These are phyloP conservation scores for Eledona agricola DNA, from an alignment of 2,888 invertebrate species.

Conservation along the genomic window DNA sequence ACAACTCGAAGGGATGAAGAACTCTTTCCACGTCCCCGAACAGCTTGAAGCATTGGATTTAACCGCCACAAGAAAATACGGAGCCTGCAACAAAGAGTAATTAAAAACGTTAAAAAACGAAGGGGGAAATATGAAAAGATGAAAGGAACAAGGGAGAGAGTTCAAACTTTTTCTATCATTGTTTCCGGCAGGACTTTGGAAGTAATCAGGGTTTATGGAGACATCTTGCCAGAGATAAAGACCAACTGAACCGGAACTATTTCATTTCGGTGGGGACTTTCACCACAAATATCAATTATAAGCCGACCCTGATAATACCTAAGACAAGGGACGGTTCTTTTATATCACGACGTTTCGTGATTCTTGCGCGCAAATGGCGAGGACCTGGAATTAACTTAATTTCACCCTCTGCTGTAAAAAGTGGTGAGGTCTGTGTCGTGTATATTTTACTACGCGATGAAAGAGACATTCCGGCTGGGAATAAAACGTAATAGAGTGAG, in stretches of 20 bases:
- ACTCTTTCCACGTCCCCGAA: slow-evolving; percentile 72
- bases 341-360: slow-evolving; percentile 41
- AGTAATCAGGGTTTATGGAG: slow-evolving; percentile 62
- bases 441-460: slow-evolving; percentile 30
- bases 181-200: slow-evolving; percentile 46
- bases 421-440: slow-evolving; percentile 9
- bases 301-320: slow-evolving; percentile 52
- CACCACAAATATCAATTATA: slow-evolving; percentile 61
- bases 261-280: slow-evolving; percentile 57
- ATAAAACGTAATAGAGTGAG: too few relatives aligned
- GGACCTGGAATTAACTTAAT: slow-evolving; percentile 30
- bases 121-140: slow-evolving; percentile 21
- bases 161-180: slow-evolving; percentile 51
- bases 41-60: slow-evolving; percentile 72
- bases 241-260: slow-evolving; percentile 59
- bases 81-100: slow-evolving; percentile 64
- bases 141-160: slow-evolving; percentile 22
- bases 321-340: slow-evolving; percentile 45
- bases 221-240: slow-evolving; percentile 61
- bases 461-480: slow-evolving; percentile 14
- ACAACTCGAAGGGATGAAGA: slow-evolving; percentile 71
- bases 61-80: slow-evolving; percentile 62
- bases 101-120: slow-evolving; percentile 25
- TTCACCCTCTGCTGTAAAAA: slow-evolving; percentile 26
- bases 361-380: slow-evolving; percentile 28